phyloP scores from a whole-genome alignment of 2,113 vertebrate species.

The Tragelaphus scriptus region DNA sequence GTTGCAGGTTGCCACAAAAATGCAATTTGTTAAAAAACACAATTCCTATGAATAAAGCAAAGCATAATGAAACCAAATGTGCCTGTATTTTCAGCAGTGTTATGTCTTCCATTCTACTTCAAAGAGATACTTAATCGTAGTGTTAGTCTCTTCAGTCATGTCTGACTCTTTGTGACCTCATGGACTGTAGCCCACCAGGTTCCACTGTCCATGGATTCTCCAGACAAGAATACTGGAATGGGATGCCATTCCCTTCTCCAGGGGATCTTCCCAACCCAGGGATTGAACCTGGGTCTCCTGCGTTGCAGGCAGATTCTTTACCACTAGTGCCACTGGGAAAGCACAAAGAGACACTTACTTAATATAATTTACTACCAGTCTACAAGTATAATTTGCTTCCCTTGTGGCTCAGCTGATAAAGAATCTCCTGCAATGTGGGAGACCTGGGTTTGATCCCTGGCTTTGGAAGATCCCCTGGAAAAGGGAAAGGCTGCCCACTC shows the following conservation, averaged over 20 bases:
- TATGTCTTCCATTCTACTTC: background rate
- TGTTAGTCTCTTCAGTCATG: background rate
- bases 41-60: background rate
- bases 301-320: background rate
- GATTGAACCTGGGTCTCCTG: background rate
- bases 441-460: background rate
- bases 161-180: accelerated
- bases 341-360: background rate
- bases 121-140: background rate
- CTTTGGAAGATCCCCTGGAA: background rate
- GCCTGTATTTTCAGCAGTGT: background rate
- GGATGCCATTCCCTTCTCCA: background rate
- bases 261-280: background rate
- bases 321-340: background rate
- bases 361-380: background rate
- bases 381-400: background rate
- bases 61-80: background rate
- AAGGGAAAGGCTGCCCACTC: background rate
- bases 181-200: background rate
- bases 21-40: background rate
- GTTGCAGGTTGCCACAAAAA: background rate
- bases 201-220: background rate
- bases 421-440: background rate
- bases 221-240: background rate
- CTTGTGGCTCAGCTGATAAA: background rate